Evolutionary conservation across 2,113 vertebrate species (phyloP).

Genomic region (Copsychus sechellarum): DNA sequence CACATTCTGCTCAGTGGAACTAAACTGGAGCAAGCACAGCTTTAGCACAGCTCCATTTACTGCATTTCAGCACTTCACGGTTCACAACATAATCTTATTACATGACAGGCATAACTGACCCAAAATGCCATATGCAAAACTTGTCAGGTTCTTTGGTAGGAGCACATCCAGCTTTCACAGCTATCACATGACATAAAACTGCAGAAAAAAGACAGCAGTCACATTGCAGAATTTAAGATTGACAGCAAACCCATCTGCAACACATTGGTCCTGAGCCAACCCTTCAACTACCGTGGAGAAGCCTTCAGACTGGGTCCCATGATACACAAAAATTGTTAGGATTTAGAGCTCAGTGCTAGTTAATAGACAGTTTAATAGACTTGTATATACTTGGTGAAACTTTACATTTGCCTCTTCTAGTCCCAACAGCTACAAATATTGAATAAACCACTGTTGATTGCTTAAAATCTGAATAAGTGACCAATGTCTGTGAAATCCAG

Average conservation of each 20-base stretch:
- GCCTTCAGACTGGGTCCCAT: background rate
- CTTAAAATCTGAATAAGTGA: background rate
- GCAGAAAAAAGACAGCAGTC: constrained; percentile 19
- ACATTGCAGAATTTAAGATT: background rate
- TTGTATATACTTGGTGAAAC: background rate
- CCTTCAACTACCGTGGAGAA: background rate
- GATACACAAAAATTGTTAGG: background rate
- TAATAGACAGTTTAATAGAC: background rate
- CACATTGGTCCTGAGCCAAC: background rate
- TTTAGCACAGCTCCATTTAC: constrained; percentile 16
- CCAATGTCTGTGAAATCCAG: background rate
- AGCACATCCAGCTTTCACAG: constrained; percentile 32
- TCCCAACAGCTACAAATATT: background rate
- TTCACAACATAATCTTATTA: constrained; percentile 15
- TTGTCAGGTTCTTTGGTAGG: background rate
- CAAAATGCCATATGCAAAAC: background rate
- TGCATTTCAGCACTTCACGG: background rate
- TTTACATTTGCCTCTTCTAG: background rate
- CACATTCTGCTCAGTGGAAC: background rate
- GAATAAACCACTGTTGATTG: background rate
- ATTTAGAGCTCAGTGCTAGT: background rate
- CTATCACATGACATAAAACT: constrained; percentile 27
- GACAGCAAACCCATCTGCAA: constrained; percentile 12
- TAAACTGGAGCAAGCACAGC: background rate
- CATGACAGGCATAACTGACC: constrained; percentile 4